A percentile compares a stretch with the other conserved stretches of the same genome.
phyloP scores from a whole-genome alignment of 2,888 invertebrate genomes.

The Esperia sulphurella region DNA sequence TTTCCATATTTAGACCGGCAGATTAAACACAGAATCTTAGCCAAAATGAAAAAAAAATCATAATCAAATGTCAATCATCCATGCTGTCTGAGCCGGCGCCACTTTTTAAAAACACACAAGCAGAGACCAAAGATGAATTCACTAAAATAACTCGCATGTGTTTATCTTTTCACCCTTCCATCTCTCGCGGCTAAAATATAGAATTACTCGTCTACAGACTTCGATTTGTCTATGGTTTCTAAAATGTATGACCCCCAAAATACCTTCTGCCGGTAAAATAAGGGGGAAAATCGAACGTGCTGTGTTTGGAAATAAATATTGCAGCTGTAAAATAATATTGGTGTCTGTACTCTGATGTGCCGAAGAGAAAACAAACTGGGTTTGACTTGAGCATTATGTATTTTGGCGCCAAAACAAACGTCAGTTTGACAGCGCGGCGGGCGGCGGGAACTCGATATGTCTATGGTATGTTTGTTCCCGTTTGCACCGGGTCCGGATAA shows the following conservation, averaged over 20 bases:
- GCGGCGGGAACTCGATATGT: constrained; percentile 73
- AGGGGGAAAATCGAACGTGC: constrained; percentile 32
- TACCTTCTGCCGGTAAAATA: constrained; percentile 25
- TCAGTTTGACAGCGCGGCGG: constrained; percentile 77
- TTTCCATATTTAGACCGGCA: constrained; percentile 9
- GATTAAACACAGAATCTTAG: background rate
- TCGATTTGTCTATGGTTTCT: constrained; percentile 14
- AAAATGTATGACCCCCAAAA: constrained; percentile 10
- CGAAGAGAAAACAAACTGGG: constrained; percentile 75
- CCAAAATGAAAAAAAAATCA: constrained; percentile 45
- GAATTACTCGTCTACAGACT: constrained; percentile 66
- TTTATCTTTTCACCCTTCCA: constrained; percentile 78
- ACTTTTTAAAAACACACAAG: constrained; percentile 55
- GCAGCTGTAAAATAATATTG: constrained; percentile 38
- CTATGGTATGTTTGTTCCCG: constrained; percentile 70
- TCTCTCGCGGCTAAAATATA: constrained; percentile 73
- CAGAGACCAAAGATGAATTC: constrained; percentile 66
- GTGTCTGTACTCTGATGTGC: constrained; percentile 61
- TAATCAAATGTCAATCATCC: constrained; percentile 64
- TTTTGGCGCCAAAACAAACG: constrained; percentile 79
- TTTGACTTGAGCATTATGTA: constrained; percentile 75
- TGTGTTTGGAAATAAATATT: constrained; percentile 19
- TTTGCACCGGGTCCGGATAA: constrained; percentile 66
- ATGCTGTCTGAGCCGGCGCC: constrained; percentile 49
- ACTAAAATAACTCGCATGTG: constrained; percentile 71